Evolutionary conservation across 1,140 invertebrate species (phyloP), one percentile per base, ranked within the genome.

Genomic region (Apis florea): DNA sequence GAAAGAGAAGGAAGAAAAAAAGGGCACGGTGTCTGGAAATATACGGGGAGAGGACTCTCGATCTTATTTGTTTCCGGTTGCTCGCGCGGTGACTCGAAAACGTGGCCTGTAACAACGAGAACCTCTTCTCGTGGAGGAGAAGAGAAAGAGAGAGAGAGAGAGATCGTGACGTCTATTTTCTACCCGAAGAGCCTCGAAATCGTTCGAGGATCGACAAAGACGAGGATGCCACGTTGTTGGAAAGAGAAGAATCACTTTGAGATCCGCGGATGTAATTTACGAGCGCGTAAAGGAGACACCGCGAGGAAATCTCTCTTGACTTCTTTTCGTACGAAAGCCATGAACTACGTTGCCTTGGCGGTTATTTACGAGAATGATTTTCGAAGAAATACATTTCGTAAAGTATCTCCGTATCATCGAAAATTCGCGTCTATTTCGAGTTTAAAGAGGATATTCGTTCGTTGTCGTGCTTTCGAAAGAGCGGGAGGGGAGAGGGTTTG

Each of bases 31-130:
- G 19, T 67, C 85, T 87, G 85, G 85, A 87, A 87, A 87, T 87
- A 86, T 86, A 87, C 77, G 85, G 56, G 31, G 31, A 40, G 71
- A 85, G 68, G 74, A 10, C 40, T 31, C 64, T 58, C 72, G 85
- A 66, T 72, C 74, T 56, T 78, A 82, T 87, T 87, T 84, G 86
- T 86, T 87, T 87, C 86, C 82, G 85, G 81, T 61, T 78, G 75
- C 56, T n/a, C 68, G 61, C 59, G 72, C 56, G n/a, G 84, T 73
- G 82, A 83, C 75, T 70, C 59, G 80, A 86, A 75, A n/a, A 64
- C 70, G 69, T n/a, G 59, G 63, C 73, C 31, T 73, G 81, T 80
- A 85, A 67, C 84, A 85, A 67, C 84, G 82, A 80, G 84, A 87
- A 83, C 71, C 84, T 87, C 79, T 76, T 77, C 85, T 69, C 73